Base-by-base conservation (phyloP, 2,888 invertebrate species). In the Yponomeuta cagnagella region DNA sequence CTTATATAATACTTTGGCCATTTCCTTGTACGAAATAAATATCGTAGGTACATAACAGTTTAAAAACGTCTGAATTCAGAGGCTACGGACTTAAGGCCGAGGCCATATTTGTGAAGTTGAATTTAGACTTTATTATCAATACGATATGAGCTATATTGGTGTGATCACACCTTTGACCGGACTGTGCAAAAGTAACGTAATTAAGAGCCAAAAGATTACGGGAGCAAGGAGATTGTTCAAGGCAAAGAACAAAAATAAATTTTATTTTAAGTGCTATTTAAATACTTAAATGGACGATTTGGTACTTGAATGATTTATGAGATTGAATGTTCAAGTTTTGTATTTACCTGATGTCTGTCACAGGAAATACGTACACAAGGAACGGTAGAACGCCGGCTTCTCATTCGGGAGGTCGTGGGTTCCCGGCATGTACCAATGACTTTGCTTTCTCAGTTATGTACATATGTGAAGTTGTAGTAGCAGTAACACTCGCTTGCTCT, bases 191-290 rank as follows among this genome's bases (percentile, higher is more conserved):
- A 58, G 52, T 58, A 31, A 68, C 43, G 67, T 43, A 67, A 68
- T 68, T 68, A 68, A 68, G 43, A 68, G 43, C n/a, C 30, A 23
- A 65, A 65, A 65, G 33, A 12, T 65, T 65, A 65, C 10, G 33
- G 33, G 65, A 10, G 65, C 68, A n/a, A 68, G 48, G 48, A 23
- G 8, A 68, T 15, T 43, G 10, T 48, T 68, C 68, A 68, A 68
- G 68, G 68, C n/a, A 2, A 65, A 31, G 65, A 6, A 31, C 30
- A 65, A 65, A 30, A 30, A 30, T 65, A 30, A 31, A 15, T 58
- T 58, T 12, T 58, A 15, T 58, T 58, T 58, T 15, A 58, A 58
- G 15, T 15, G 12, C 52, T 58, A 15, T 2, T 58, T 58, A 12
- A 58, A 58, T 58, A 15, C 15, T 12, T 5, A 58, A 15, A 43